Conservation (phyloP, 2,888 invertebrate species). For the Tromatobia lineatoria region DNA sequence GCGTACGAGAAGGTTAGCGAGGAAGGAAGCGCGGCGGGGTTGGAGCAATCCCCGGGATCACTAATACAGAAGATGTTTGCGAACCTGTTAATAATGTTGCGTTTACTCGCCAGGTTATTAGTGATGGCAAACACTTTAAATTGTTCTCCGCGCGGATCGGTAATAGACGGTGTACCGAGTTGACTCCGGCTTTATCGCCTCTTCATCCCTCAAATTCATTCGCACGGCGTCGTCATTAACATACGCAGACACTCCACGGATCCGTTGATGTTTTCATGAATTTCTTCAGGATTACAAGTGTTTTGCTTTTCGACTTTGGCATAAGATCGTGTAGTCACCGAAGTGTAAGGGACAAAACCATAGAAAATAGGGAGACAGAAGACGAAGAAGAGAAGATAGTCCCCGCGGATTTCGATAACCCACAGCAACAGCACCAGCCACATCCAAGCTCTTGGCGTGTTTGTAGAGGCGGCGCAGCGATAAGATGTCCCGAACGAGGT, state of each 20-base stretch:
- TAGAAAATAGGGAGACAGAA: conserved; percentile 14
- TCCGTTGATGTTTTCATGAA: neutral
- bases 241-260: neutral
- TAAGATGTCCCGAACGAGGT: conserved; percentile 65
- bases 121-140: conserved; percentile 84
- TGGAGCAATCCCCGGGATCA: conserved; percentile 78
- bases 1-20: conserved; percentile 44
- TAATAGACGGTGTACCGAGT: conserved; percentile 61
- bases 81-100: conserved; percentile 84
- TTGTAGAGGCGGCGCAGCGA: conserved; percentile 65
- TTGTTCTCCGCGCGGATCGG: conserved; percentile 76
- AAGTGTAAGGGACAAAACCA: neutral
- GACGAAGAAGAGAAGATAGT: conserved; percentile 43
- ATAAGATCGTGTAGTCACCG: neutral
- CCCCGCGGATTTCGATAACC: conserved; percentile 67
- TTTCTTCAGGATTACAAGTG: conserved; percentile 21
- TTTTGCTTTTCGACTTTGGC: conserved; percentile 22
- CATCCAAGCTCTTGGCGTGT: conserved; percentile 55
- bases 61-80: conserved; percentile 83
- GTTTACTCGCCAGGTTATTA: conserved; percentile 84
- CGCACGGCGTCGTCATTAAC: neutral
- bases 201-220: conserved; percentile 14
- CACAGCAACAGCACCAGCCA: conserved; percentile 51
- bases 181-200: neutral
- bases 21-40: conserved; percentile 41